A percentile compares a stretch with the other conserved stretches of the same genome.
Evolutionary conservation across 2,113 vertebrate species (phyloP).

Genomic region (Donacobius atricapilla): DNA sequence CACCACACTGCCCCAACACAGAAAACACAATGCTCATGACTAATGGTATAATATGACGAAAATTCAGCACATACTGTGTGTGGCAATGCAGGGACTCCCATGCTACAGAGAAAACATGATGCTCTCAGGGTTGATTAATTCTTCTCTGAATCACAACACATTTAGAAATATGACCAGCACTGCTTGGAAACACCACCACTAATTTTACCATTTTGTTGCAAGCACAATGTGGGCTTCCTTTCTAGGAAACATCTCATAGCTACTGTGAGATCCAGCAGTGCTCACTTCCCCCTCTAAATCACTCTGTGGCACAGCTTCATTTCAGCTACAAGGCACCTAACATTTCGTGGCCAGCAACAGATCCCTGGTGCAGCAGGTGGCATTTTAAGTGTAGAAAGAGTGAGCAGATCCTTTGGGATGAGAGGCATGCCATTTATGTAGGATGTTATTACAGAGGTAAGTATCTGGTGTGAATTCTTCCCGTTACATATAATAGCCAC

Average conservation of each 20-base stretch:
- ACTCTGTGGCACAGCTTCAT: background rate
- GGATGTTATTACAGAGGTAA: constrained; percentile 32
- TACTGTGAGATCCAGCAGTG: accelerated
- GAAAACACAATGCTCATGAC: background rate
- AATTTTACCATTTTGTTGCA: background rate
- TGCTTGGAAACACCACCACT: background rate
- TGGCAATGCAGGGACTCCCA: background rate
- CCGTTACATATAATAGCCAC: background rate
- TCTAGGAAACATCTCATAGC: background rate
- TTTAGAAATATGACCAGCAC: background rate
- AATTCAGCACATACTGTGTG: background rate
- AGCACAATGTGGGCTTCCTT: background rate
- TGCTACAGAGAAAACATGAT: background rate
- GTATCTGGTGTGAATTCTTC: background rate
- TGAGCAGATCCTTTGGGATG: background rate
- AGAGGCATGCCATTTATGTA: background rate
- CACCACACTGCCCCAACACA: background rate
- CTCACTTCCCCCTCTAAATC: background rate
- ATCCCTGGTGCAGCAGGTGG: background rate
- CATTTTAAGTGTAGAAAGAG: background rate
- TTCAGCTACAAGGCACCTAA: background rate
- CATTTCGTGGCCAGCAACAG: background rate
- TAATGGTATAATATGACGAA: background rate
- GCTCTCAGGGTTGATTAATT: background rate
- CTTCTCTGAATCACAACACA: background rate